These are phyloP conservation scores for Steinernema scapterisci DNA, from an alignment of 2,888 invertebrate genomes.

Conservation along the genomic window DNA sequence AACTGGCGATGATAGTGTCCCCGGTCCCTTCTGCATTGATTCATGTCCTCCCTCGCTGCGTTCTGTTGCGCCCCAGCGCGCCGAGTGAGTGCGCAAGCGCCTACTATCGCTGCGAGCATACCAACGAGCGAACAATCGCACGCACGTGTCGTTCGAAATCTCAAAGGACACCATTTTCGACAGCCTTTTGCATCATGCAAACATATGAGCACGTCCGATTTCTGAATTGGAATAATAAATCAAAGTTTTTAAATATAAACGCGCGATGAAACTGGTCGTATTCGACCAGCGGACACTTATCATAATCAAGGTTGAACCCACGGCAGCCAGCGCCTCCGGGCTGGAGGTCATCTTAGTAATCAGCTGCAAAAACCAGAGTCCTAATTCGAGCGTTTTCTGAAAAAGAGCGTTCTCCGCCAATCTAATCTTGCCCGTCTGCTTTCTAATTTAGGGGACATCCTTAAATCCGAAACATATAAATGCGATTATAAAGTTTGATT, in stretches of 20 bases:
- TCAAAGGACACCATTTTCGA: constrained; percentile 25
- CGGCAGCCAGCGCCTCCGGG: no score
- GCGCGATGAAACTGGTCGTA: background rate
- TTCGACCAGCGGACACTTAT: background rate
- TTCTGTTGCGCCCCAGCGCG: background rate
- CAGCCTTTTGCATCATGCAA: constrained; percentile 32
- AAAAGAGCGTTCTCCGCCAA: background rate
- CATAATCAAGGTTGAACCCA: background rate
- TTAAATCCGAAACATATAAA: constrained; percentile 18
- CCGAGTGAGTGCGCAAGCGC: constrained; percentile 2
- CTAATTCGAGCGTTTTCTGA: background rate
- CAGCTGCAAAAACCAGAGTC: no score
- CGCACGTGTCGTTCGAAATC: constrained; percentile 25
- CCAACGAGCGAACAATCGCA: constrained; percentile 24
- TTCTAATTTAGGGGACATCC: background rate
- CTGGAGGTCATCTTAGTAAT: no score
- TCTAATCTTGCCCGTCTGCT: background rate
- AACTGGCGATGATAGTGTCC: constrained; percentile 2
- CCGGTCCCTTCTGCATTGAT: background rate
- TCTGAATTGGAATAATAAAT: constrained; percentile 30
- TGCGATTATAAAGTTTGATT: constrained; percentile 31
- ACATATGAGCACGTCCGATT: constrained; percentile 32
- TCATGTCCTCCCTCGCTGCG: constrained; percentile 1
- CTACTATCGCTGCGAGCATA: constrained; percentile 1
- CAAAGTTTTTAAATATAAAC: constrained; percentile 30